A percentile compares a stretch with the other conserved stretches of the same genome.
These are phyloP conservation scores for Caradrina kadenii DNA, from an alignment of 2,888 invertebrate species.

Conservation along the genomic window DNA sequence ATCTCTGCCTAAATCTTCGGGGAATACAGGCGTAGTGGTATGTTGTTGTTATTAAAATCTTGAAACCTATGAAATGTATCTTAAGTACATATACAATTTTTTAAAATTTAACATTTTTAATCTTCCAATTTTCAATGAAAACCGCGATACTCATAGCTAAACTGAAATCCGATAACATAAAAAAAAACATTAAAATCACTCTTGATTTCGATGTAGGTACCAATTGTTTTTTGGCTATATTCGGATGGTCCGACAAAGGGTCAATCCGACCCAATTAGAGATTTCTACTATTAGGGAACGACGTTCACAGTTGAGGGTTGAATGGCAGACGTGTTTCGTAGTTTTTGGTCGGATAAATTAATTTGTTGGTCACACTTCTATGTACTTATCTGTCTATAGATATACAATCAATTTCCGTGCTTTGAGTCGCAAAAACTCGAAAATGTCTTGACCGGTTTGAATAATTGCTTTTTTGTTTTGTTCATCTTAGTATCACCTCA, in stretches of 20 bases:
- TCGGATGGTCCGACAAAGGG: constrained; percentile 36
- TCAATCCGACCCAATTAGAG: constrained; percentile 58
- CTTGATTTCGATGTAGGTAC: constrained; percentile 37
- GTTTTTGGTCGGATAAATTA: constrained; percentile 55
- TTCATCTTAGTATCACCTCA: fast-evolving
- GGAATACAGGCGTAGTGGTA: too few species aligned
- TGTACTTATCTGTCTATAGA: neutral
- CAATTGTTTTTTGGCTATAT: constrained; percentile 58
- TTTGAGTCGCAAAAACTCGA: too few species aligned
- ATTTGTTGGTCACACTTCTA: constrained; percentile 32
- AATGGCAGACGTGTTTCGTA: constrained; percentile 38
- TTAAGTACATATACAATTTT: neutral
- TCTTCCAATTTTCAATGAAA: constrained; percentile 20
- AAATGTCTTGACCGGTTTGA: too few species aligned
- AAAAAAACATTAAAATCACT: constrained; percentile 62
- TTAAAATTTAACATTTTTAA: neutral
- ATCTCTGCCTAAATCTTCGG: too few species aligned
- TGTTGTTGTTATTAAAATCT: too few species aligned
- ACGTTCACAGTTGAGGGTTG: constrained; percentile 40
- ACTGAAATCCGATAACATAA: constrained; percentile 26
- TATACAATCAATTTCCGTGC: too few species aligned
- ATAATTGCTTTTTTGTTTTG: too few species aligned
- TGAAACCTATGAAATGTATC: constrained; percentile 1
- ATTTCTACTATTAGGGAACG: constrained; percentile 37
- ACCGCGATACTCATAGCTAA: neutral